These are phyloP conservation scores for Didymodactylos carnosus DNA, from an alignment of 2,888 invertebrate genomes.

Conservation along the genomic window DNA sequence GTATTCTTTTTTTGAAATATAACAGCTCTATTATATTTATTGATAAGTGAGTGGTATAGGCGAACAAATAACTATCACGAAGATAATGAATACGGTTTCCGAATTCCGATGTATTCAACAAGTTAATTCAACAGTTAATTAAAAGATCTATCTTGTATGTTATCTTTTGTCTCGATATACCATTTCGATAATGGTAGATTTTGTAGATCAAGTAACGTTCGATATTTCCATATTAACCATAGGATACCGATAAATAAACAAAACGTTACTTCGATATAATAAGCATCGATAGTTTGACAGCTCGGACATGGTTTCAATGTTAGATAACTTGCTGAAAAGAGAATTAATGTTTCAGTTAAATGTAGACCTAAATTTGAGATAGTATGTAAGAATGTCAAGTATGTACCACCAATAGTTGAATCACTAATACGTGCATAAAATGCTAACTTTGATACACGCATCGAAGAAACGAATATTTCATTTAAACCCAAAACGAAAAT, in stretches of 20 bases:
- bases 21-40: no score
- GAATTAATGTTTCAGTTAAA: neutral
- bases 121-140: no score
- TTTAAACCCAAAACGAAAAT: conserved; percentile 11
- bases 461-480: conserved; percentile 65
- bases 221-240: conserved; percentile 4
- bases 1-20: no score
- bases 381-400: conserved; percentile 95
- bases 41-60: no score
- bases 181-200: conserved; percentile 1
- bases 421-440: conserved; percentile 87
- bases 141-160: no score
- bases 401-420: conserved; percentile 85
- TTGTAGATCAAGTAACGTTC: conserved; percentile 1
- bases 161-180: no score
- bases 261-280: conserved; percentile 1
- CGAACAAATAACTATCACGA: no score
- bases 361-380: conserved; percentile 47
- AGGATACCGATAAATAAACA: conserved; percentile 2
- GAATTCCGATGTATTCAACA: no score
- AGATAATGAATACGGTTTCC: no score
- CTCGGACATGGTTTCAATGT: conserved; percentile 8
- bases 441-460: conserved; percentile 93
- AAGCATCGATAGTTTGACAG: conserved; percentile 3
- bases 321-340: conserved; percentile 6